These are phyloP conservation scores for Mycetomoellerius zeteki DNA, from an alignment of 1,140 invertebrate species.

Conservation along the genomic window DNA sequence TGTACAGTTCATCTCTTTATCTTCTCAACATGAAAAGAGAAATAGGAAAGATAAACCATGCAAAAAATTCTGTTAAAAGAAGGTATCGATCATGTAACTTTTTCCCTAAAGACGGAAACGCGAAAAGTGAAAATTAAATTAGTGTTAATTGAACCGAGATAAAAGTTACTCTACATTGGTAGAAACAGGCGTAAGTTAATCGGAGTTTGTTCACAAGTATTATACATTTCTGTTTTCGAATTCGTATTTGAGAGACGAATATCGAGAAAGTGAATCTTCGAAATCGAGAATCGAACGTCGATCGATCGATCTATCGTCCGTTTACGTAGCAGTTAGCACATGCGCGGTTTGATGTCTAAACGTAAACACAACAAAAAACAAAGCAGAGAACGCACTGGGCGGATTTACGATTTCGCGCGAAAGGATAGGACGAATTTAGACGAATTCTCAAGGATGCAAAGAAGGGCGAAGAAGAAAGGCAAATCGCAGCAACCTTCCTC, in stretches of 20 bases:
- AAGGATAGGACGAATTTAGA: neutral
- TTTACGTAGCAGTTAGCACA: neutral
- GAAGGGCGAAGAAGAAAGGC: neutral
- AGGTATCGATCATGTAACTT: too few species aligned
- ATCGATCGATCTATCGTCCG: neutral
- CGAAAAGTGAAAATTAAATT: too few species aligned
- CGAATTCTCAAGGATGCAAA: neutral
- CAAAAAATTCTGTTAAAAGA: too few species aligned
- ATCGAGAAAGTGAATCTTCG: neutral
- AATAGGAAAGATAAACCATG: too few species aligned
- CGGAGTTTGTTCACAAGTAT: neutral
- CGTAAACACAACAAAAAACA: too few species aligned
- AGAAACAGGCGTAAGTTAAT: neutral
- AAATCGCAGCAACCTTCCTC: constrained; percentile 7
- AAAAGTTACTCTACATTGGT: neutral
- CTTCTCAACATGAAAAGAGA: too few species aligned
- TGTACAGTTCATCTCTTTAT: too few species aligned
- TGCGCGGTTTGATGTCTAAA: neutral
- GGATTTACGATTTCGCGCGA: too few species aligned
- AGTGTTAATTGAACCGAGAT: too few species aligned
- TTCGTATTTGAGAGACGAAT: neutral
- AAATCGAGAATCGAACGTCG: neutral
- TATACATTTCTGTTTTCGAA: neutral
- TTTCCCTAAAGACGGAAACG: too few species aligned
- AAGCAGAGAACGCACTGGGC: too few species aligned